Conservation (phyloP, 2,888 invertebrate species). For the Hypolimnas misippus region DNA sequence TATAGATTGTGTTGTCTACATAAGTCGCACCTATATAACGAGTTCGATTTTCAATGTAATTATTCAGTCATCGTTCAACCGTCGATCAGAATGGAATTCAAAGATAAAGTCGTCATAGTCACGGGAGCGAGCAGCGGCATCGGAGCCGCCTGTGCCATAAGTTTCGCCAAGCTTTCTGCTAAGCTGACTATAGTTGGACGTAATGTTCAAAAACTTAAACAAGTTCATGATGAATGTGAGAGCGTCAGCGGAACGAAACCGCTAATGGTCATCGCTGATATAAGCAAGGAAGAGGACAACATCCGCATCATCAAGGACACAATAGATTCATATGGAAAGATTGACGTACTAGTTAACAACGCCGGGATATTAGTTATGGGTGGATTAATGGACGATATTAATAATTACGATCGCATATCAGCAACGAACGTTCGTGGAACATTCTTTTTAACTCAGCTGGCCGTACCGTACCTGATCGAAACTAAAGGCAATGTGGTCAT, state of each 20-base stretch:
- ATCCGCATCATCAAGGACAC: constrained; percentile 60
- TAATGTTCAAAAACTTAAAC: constrained; percentile 59
- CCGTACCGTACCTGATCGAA: constrained; percentile 57
- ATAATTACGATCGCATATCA: constrained; percentile 60
- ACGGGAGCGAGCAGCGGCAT: constrained; percentile 75
- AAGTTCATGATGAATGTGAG: constrained; percentile 59
- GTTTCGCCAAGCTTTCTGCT: constrained; percentile 62
- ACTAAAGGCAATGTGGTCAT: constrained; percentile 68
- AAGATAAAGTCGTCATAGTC: constrained; percentile 66
- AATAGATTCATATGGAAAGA: constrained; percentile 54
- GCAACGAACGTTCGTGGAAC: constrained; percentile 66
- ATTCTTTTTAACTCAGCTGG: constrained; percentile 59
- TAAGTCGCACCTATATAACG: constrained; percentile 25
- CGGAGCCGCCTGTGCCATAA: constrained; percentile 64
- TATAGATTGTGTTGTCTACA: constrained; percentile 27
- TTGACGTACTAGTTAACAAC: constrained; percentile 69
- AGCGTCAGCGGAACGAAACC: constrained; percentile 55
- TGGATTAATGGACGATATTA: constrained; percentile 51
- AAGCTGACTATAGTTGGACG: constrained; percentile 62
- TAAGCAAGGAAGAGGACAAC: constrained; percentile 59
- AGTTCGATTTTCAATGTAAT: constrained; percentile 20
- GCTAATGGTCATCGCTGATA: constrained; percentile 60
- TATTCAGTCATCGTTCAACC: constrained; percentile 42
- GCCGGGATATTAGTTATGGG: constrained; percentile 59
- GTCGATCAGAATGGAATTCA: constrained; percentile 65